A percentile compares a stretch with the other conserved stretches of the same genome.
Conservation (phyloP, 2,888 invertebrate species). For the Caenorhabditis sulstoni region DNA sequence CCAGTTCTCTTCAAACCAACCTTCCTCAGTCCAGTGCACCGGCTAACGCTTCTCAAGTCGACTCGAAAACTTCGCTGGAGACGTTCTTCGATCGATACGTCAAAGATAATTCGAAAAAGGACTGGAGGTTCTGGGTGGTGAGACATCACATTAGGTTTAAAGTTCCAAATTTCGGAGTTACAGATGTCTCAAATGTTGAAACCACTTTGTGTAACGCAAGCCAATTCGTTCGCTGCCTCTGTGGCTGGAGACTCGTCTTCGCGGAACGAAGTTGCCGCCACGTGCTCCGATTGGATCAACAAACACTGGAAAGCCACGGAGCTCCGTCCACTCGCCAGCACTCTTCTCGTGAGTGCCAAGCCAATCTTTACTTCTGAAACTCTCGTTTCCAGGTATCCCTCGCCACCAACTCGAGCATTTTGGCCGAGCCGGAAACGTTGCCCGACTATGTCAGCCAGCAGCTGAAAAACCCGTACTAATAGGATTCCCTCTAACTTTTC, state of each 20-base stretch:
- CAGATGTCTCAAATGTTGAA: conserved; percentile 69
- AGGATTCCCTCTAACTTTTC: neutral
- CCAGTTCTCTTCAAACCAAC: conserved; percentile 76
- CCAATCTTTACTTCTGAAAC: neutral
- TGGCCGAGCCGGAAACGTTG: conserved; percentile 67
- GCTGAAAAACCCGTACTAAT: conserved; percentile 60
- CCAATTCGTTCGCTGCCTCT: conserved; percentile 59
- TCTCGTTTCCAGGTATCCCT: conserved; percentile 67
- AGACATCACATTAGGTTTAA: conserved; percentile 41
- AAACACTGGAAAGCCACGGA: conserved; percentile 70
- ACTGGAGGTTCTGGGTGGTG: conserved; percentile 79
- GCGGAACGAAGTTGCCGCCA: conserved; percentile 62
- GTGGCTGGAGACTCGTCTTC: conserved; percentile 60
- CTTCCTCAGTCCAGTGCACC: conserved; percentile 70
- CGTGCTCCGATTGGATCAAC: conserved; percentile 68
- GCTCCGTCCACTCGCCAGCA: conserved; percentile 76
- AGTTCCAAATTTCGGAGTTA: conserved; percentile 4
- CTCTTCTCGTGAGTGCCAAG: conserved; percentile 64
- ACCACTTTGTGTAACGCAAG: conserved; percentile 65
- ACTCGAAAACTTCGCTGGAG: conserved; percentile 65
- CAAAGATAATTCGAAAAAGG: conserved; percentile 69
- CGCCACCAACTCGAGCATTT: conserved; percentile 73
- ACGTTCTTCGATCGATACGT: conserved; percentile 70
- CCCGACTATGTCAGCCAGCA: conserved; percentile 65
- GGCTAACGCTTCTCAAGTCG: conserved; percentile 59